A percentile compares a stretch with the other conserved stretches of the same genome.
Evolutionary conservation across 1,140 invertebrate species (phyloP).

Genomic region (Planococcus citri): DNA sequence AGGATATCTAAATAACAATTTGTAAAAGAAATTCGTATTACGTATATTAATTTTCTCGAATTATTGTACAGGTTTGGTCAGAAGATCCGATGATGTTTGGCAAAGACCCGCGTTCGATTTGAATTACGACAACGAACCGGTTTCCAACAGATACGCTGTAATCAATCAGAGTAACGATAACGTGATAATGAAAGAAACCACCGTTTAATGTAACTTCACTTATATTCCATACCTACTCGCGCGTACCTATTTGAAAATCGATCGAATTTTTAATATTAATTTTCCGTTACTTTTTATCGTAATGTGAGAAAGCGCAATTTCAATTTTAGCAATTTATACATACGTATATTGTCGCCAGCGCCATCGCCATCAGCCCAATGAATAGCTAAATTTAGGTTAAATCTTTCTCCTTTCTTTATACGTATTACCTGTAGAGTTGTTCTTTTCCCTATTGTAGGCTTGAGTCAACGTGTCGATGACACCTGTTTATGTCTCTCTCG

Average conservation of each 20-base stretch:
- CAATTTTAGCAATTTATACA: constrained; percentile 8
- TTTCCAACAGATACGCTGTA: neutral
- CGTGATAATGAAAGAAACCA: constrained; percentile 7
- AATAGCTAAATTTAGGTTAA: neutral
- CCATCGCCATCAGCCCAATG: neutral
- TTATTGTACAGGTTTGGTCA: neutral
- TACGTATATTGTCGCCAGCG: no score
- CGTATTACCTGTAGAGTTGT: no score
- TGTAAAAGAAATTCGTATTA: no score
- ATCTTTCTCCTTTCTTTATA: neutral
- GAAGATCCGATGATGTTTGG: neutral
- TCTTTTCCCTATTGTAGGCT: neutral
- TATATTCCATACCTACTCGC: no score
- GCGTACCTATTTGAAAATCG: no score
- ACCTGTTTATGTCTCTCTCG: no score
- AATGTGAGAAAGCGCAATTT: neutral
- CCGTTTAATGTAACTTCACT: no score
- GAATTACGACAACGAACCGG: neutral
- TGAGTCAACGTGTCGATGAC: neutral
- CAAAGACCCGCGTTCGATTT: neutral
- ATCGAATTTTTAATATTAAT: constrained; percentile 5
- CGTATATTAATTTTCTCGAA: no score
- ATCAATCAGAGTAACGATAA: neutral
- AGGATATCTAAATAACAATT: no score
- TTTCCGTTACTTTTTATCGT: neutral